Evolutionary conservation across 2,113 vertebrate species (phyloP).

Genomic region (Periophthalmodon schlosseri): DNA sequence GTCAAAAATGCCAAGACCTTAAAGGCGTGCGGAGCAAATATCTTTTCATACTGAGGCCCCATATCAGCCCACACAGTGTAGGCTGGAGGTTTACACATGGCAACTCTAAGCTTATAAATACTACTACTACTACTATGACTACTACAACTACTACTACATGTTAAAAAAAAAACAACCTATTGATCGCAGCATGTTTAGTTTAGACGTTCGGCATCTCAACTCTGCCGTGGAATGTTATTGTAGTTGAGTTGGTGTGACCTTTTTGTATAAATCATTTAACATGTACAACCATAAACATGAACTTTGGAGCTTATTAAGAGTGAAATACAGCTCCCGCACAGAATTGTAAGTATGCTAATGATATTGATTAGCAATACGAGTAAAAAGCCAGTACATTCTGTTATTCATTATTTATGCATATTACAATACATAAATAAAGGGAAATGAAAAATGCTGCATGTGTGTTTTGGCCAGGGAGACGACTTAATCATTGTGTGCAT

Average conservation of each 20-base stretch:
- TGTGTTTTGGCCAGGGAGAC: not conserved
- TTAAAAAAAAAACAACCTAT: not conserved
- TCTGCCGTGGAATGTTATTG: not conserved
- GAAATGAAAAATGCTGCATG: not conserved
- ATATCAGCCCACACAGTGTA: slow-evolving; percentile 22
- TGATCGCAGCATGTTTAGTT: not conserved
- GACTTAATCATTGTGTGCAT: slow-evolving; percentile 16
- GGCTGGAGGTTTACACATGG: slow-evolving; percentile 15
- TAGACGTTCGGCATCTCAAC: not conserved
- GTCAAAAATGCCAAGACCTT: slow-evolving; percentile 14
- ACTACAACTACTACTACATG: not conserved
- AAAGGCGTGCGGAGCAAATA: slow-evolving; percentile 19
- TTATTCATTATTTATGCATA: slow-evolving; percentile 1
- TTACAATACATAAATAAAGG: not conserved
- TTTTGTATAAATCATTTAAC: slow-evolving; percentile 4
- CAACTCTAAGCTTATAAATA: not conserved
- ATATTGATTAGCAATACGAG: not conserved
- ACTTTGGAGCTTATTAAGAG: not conserved
- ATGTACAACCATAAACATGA: not conserved
- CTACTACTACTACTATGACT: not conserved
- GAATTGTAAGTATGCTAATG: slow-evolving; percentile 6
- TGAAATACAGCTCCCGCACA: not conserved
- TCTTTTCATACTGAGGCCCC: slow-evolving; percentile 4
- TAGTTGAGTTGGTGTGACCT: not conserved
- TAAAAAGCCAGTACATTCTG: not conserved